phyloP scores from a whole-genome alignment of 2,113 vertebrate genomes.

The Dipodomys spectabilis region DNA sequence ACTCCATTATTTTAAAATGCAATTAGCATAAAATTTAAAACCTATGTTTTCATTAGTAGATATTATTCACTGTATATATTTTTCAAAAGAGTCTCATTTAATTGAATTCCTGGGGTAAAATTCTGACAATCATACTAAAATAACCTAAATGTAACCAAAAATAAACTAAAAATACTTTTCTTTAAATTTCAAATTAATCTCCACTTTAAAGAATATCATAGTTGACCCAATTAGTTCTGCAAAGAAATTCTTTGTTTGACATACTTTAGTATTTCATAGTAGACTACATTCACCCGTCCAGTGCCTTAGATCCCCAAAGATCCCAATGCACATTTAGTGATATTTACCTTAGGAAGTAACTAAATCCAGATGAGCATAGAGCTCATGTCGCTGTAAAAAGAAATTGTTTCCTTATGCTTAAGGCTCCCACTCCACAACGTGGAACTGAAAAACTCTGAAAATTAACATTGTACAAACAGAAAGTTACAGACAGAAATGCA shows the following conservation, averaged over 20 bases:
- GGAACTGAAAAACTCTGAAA: conserved; percentile 64
- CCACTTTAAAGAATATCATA: conserved; percentile 48
- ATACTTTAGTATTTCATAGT: conserved; percentile 55
- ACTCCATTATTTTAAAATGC: conserved; percentile 70
- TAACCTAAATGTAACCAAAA: conserved; percentile 71
- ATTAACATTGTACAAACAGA: conserved; percentile 46
- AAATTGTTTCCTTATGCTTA: conserved; percentile 78
- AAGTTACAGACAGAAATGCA: conserved; percentile 59
- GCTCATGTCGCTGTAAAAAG: conserved; percentile 69
- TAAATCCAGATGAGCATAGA: conserved; percentile 76
- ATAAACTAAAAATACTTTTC: conserved; percentile 62
- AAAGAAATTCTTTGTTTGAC: conserved; percentile 54
- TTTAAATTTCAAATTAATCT: conserved; percentile 57
- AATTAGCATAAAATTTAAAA: conserved; percentile 69
- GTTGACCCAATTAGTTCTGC: conserved; percentile 71
- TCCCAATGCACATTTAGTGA: conserved; percentile 60
- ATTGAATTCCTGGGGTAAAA: conserved; percentile 70
- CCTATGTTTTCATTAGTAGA: conserved; percentile 54
- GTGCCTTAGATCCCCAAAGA: conserved; percentile 46
- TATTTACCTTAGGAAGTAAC: conserved; percentile 80
- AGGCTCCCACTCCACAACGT: conserved; percentile 30
- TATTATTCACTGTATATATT: conserved; percentile 46
- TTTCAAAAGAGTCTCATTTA: conserved; percentile 67
- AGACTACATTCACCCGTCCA: conserved; percentile 18
- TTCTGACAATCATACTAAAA: conserved; percentile 69